phyloP scores from a whole-genome alignment of 2,888 invertebrate species.

The Eumacrocentrus americanus region DNA sequence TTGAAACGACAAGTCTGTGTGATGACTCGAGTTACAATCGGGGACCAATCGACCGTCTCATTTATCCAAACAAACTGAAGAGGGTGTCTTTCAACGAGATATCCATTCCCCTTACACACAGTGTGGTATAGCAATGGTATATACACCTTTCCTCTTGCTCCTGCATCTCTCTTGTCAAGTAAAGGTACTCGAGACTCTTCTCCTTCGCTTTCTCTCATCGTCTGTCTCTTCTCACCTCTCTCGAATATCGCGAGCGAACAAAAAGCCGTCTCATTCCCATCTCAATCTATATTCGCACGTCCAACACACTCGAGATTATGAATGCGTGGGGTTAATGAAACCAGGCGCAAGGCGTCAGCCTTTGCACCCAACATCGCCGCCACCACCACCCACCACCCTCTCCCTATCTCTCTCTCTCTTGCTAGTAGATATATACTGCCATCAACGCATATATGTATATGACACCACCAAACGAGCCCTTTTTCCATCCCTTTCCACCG shows the following conservation, averaged over 20 bases:
- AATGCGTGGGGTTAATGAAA: constrained; percentile 61
- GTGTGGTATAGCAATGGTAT: constrained; percentile 1
- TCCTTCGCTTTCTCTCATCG: constrained; percentile 31
- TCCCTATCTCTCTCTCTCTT: background rate
- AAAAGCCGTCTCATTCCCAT: constrained; percentile 61
- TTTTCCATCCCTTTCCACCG: constrained; percentile 24
- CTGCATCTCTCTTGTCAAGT: constrained; percentile 24
- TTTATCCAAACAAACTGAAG: constrained; percentile 43
- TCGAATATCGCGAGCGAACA: constrained; percentile 50
- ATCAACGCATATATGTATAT: no score
- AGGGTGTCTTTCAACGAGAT: constrained; percentile 12
- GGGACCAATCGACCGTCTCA: constrained; percentile 52
- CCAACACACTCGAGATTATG: constrained; percentile 61
- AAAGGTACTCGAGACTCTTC: constrained; percentile 34
- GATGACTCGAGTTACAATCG: constrained; percentile 14
- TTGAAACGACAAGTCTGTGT: constrained; percentile 37
- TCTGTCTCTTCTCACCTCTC: constrained; percentile 27
- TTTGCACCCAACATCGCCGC: constrained; percentile 47
- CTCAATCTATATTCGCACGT: constrained; percentile 62
- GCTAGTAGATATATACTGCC: no score
- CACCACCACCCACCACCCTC: background rate
- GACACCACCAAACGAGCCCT: no score
- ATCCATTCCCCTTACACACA: constrained; percentile 11
- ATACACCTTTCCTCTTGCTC: background rate
- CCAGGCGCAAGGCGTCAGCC: constrained; percentile 56